Evolutionary conservation across 2,888 invertebrate genomes (phyloP).

Genomic region (Pemphredon lugubris): DNA sequence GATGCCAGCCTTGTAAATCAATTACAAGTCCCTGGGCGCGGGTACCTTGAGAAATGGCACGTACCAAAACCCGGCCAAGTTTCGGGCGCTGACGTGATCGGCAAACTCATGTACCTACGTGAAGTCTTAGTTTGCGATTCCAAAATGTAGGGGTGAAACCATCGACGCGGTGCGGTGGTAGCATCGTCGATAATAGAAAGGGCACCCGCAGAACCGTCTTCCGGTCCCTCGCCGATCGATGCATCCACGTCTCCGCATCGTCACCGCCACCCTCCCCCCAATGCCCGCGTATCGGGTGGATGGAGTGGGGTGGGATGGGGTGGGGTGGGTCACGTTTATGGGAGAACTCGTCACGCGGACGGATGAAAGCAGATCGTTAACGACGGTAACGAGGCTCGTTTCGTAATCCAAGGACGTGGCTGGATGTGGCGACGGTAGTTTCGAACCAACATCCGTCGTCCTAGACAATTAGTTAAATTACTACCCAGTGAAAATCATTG

Average conservation of each 20-base stretch:
- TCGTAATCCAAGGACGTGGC: constrained; percentile 48
- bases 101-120: constrained; percentile 75
- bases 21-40: constrained; percentile 75
- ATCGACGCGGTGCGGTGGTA: constrained; percentile 9
- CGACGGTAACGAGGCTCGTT: constrained; percentile 58
- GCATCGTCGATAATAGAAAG: constrained; percentile 62
- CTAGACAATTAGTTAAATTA: constrained; percentile 61
- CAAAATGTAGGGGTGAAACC: neutral
- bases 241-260: no score
- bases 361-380: constrained; percentile 67
- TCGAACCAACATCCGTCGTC: constrained; percentile 48
- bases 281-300: constrained; percentile 24
- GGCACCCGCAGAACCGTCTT: constrained; percentile 48
- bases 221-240: constrained; percentile 49
- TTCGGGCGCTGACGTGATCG: constrained; percentile 77
- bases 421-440: constrained; percentile 52
- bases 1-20: constrained; percentile 78
- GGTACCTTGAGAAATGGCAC: constrained; percentile 75
- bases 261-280: constrained; percentile 15
- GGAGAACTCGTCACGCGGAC: constrained; percentile 51
- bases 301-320: neutral
- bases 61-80: constrained; percentile 73
- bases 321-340: constrained; percentile 60
- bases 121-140: constrained; percentile 48
- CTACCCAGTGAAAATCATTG: constrained; percentile 54